phyloP scores from a whole-genome alignment of 2,113 vertebrate species.

The Bubo bubo region DNA sequence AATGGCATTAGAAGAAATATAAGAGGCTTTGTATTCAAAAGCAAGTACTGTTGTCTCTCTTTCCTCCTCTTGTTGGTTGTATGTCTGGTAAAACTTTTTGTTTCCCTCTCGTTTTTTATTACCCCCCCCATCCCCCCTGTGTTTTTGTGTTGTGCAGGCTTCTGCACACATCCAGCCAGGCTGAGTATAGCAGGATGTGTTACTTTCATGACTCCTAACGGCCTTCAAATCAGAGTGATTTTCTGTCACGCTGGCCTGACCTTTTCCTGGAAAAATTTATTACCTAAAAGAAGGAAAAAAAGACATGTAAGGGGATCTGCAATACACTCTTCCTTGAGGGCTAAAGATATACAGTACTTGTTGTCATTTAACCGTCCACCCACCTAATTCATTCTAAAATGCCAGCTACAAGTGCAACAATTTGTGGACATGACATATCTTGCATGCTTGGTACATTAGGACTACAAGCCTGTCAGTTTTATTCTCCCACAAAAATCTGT shows the following conservation, averaged over 20 bases:
- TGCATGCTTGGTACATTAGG: neutral
- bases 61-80: neutral
- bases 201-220: constrained; percentile 15
- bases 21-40: neutral
- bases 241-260: constrained; percentile 52
- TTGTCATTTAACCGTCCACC: neutral
- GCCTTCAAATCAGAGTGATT: constrained; percentile 54
- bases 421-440: constrained; percentile 8
- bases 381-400: constrained; percentile 11
- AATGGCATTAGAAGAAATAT: neutral
- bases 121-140: neutral
- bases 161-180: neutral
- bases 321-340: neutral
- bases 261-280: constrained; percentile 38
- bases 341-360: constrained; percentile 23
- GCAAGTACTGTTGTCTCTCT: neutral
- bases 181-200: neutral
- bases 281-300: constrained; percentile 4
- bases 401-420: neutral
- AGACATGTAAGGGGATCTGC: neutral
- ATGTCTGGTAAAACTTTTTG: neutral
- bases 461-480: neutral
- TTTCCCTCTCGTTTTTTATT: neutral
- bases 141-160: neutral
- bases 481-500: neutral